Base-by-base conservation (phyloP, 2,888 invertebrate genomes). In the Mimachlamys varia region DNA sequence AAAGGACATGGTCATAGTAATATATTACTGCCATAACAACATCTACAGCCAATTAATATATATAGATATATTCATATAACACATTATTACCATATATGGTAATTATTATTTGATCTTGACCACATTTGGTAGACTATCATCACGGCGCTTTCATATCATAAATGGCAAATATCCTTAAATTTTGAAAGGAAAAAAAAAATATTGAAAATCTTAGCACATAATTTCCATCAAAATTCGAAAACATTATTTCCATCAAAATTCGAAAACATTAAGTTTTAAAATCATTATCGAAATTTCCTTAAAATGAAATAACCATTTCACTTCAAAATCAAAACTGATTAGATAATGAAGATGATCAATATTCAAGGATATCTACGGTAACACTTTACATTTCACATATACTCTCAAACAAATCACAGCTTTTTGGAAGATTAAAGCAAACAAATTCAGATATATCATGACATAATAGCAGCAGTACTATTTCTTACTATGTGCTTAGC, bases 371-470 rank as follows among this genome's bases (percentile, higher is more conserved):
- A 76, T 76, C 19, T 58, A 58, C n/a, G 58, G 58, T 58, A 58
- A 22, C 58, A 58, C n/a, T 33, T 13, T 33, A 22, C 33, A 15
- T 76, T 33, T 76, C 76, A 76, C 17, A 76, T 33, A 10, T 76
- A 76, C 76, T 76, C 76, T 76, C 33, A 76, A 58, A 76, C 76
- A 76, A 76, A 76, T 76, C 76, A 76, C 76, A 76, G 76, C 62
- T 62, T 76, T 76, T 76, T 76, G 76, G 76, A 76, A 76, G 76
- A 76, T 12, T 76, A 33, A 76, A 76, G 76, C 76, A 76, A 76
- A 76, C 12, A 4, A 76, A 27, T 33, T 76, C 76, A 76, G 76
- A 27, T 33, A 33, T 76, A 76, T 33, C 10, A 33, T 33, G 76
- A 76, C 76, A 76, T 76, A 76, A 19, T 22, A 19, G 22, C 76